These are phyloP conservation scores for Chloroclystis v-ata DNA, from an alignment of 2,888 invertebrate species.

Conservation along the genomic window DNA sequence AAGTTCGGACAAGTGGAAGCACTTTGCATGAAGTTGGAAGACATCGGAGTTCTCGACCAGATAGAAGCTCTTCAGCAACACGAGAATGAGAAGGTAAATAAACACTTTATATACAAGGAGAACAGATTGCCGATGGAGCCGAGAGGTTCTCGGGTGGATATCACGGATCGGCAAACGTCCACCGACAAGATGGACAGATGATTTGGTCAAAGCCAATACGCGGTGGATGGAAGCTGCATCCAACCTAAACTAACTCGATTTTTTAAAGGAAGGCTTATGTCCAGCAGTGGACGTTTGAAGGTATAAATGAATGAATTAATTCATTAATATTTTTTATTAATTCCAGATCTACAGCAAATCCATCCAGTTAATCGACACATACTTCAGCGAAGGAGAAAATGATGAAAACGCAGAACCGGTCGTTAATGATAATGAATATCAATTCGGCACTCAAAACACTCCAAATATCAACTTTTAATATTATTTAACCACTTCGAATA, in stretches of 20 bases:
- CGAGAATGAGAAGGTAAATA: conserved; percentile 87
- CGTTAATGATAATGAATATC: conserved; percentile 48
- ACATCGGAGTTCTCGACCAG: conserved; percentile 93
- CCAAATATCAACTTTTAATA: conserved; percentile 52
- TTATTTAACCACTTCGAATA: too few relatives aligned
- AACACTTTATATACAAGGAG: background rate
- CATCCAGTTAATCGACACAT: conserved; percentile 85
- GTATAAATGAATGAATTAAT: too few relatives aligned
- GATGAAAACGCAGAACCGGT: conserved; percentile 49
- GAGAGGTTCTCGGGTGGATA: too few relatives aligned
- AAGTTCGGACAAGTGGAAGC: conserved; percentile 86
- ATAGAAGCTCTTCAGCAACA: conserved; percentile 93
- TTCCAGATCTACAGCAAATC: conserved; percentile 85
- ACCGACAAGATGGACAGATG: background rate
- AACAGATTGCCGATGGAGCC: too few relatives aligned
- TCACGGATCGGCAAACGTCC: background rate
- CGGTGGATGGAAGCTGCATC: too few relatives aligned
- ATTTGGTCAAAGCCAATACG: background rate
- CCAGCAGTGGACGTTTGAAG: too few relatives aligned
- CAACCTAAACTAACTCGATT: too few relatives aligned
- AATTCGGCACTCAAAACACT: conserved; percentile 43
- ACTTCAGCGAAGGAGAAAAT: conserved; percentile 80
- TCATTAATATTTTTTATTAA: too few relatives aligned
- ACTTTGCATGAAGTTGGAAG: conserved; percentile 90
- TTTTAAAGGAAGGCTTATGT: too few relatives aligned